These are phyloP conservation scores for Lipophrys pholis DNA, from an alignment of 2,113 vertebrate species.

Conservation along the genomic window DNA sequence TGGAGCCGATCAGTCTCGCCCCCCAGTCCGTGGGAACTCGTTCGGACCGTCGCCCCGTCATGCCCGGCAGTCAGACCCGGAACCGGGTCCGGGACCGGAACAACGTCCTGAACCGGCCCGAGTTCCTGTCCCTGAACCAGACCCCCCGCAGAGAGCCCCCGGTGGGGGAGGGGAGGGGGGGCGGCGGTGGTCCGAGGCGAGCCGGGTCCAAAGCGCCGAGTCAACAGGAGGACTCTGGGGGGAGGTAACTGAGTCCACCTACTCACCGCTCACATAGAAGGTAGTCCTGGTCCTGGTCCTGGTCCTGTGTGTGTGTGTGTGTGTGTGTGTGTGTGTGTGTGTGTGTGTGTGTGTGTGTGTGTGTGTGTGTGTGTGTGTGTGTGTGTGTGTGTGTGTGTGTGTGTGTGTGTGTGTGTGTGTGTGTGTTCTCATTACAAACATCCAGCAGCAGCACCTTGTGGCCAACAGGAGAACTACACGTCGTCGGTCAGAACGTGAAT, in stretches of 20 bases:
- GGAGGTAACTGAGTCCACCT: conserved; percentile 56
- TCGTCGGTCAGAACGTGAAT: too few species aligned
- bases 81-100: conserved; percentile 86
- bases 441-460: too few species aligned
- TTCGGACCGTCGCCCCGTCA: conserved; percentile 52
- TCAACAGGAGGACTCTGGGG: conserved; percentile 61
- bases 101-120: conserved; percentile 90
- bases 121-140: conserved; percentile 94
- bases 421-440: too few species aligned
- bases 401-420: too few species aligned
- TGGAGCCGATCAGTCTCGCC: conserved; percentile 30
- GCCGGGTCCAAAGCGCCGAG: conserved; percentile 49
- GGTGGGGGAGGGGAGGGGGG: conserved; percentile 78
- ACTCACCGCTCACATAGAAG: conserved; percentile 9
- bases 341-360: too few species aligned
- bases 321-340: too few species aligned
- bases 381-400: too few species aligned
- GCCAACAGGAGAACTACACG: too few species aligned
- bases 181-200: conserved; percentile 72
- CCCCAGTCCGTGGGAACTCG: neutral
- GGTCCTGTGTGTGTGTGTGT: too few species aligned
- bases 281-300: too few species aligned
- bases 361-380: too few species aligned
- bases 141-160: conserved; percentile 74
- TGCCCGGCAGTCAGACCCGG: conserved; percentile 88